These are phyloP conservation scores for Accipiter cooperii DNA, from an alignment of 2,113 vertebrate genomes.

Conservation along the genomic window DNA sequence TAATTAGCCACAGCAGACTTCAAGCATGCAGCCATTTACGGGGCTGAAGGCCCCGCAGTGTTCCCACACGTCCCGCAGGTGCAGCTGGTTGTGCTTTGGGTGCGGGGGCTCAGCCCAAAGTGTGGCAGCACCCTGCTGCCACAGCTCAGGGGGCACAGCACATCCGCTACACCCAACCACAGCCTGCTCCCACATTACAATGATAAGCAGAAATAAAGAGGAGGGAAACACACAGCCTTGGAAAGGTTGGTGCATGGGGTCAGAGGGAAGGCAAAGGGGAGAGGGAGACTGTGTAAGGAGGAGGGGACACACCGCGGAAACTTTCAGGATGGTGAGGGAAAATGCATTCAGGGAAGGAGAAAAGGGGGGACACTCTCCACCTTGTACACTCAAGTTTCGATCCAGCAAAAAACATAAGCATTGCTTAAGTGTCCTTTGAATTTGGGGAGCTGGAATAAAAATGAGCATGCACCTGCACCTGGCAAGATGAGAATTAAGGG, in stretches of 20 bases:
- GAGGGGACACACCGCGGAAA: background rate
- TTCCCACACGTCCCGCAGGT: background rate
- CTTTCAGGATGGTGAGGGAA: background rate
- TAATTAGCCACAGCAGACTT: conserved; percentile 7
- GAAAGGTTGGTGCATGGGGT: background rate
- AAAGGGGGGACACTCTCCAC: background rate
- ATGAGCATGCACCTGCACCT: background rate
- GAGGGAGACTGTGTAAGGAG: background rate
- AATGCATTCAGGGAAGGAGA: background rate
- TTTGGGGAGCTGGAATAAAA: background rate
- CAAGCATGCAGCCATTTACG: background rate
- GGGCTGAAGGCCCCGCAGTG: background rate
- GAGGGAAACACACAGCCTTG: accelerated
- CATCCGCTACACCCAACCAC: background rate
- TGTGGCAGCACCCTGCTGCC: background rate
- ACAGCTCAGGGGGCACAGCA: background rate
- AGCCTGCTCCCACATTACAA: background rate
- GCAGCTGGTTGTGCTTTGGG: background rate
- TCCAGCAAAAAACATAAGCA: background rate
- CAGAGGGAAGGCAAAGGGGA: background rate
- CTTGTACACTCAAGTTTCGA: accelerated
- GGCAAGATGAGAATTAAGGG: background rate
- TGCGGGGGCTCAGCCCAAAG: background rate
- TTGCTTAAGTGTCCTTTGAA: background rate
- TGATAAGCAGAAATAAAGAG: background rate